Percentiles rank a stretch among this genome's conserved stretches.
phyloP scores from a whole-genome alignment of 2,888 invertebrate species.

The Salpingus planirostris region DNA sequence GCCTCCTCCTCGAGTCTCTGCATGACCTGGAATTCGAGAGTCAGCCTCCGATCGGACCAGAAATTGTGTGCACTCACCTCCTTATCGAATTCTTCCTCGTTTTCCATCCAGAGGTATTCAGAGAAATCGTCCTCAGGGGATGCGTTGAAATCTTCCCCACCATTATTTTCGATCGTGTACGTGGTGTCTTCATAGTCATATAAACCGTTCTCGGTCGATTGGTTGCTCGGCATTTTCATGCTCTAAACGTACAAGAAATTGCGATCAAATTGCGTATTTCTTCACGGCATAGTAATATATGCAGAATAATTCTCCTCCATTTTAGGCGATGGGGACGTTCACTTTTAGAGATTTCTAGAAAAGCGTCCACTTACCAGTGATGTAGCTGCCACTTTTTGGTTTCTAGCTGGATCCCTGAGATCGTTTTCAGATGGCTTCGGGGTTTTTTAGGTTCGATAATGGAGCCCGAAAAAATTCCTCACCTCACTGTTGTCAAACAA shows the following conservation, averaged over 20 bases:
- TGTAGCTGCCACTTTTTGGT: slow-evolving; percentile 3
- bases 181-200: slow-evolving; percentile 33
- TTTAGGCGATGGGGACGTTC: slow-evolving; percentile 21
- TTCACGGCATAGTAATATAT: slow-evolving; percentile 7
- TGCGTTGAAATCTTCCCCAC: slow-evolving; percentile 38
- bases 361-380: slow-evolving; percentile 9
- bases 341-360: not conserved
- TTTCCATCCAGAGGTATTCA: slow-evolving; percentile 92
- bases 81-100: slow-evolving; percentile 87
- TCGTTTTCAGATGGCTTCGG: not conserved
- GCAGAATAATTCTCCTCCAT: slow-evolving; percentile 22
- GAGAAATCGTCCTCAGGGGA: slow-evolving; percentile 66
- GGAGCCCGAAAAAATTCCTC: not conserved
- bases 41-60: too few species aligned
- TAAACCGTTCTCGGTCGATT: slow-evolving; percentile 31
- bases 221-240: slow-evolving; percentile 35
- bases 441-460: slow-evolving; percentile 1
- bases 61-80: too few species aligned
- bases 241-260: slow-evolving; percentile 21
- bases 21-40: slow-evolving; percentile 65
- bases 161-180: slow-evolving; percentile 28
- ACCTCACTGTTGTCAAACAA: slow-evolving; percentile 6
- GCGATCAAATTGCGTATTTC: too few species aligned
- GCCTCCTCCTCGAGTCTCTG: slow-evolving; percentile 81
- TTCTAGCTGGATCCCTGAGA: slow-evolving; percentile 1